Conservation (phyloP, 2,797 vertebrate genomes). For the Agapornis canus region DNA sequence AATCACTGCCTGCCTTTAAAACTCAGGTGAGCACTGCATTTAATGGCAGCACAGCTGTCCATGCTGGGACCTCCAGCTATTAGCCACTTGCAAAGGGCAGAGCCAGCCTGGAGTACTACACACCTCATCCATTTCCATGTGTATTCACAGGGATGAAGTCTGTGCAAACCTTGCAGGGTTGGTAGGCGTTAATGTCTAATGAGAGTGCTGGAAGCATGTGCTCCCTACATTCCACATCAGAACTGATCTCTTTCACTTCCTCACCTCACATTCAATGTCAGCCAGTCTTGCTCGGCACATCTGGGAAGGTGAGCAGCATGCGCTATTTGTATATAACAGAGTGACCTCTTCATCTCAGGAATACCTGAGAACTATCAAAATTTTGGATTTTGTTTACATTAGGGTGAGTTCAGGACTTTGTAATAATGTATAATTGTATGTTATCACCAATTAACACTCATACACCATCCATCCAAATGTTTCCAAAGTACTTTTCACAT, state of each 20-base stretch:
- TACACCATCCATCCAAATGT: not conserved
- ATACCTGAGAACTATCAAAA: not conserved
- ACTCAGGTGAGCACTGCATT: not conserved
- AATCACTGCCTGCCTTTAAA: not conserved
- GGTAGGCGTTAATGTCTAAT: not conserved
- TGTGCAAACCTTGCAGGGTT: not conserved
- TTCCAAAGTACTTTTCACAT: not conserved
- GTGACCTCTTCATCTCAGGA: not conserved
- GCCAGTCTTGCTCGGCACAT: not conserved
- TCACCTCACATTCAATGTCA: not conserved
- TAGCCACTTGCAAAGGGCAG: not conserved
- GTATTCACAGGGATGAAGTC: not conserved
- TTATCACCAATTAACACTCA: not conserved
- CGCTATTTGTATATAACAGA: not conserved
- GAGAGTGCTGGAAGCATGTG: rapidly evolving
- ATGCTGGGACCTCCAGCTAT: not conserved
- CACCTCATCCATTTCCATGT: not conserved
- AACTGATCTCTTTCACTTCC: not conserved
- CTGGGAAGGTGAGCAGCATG: not conserved
- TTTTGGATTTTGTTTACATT: not conserved
- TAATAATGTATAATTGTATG: not conserved
- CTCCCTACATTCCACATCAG: not conserved
- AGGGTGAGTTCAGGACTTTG: not conserved
- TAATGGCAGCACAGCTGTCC: not conserved
- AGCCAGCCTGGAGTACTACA: not conserved